These are phyloP conservation scores for Diachrysia chrysitis DNA, from an alignment of 2,888 invertebrate genomes.

Conservation along the genomic window DNA sequence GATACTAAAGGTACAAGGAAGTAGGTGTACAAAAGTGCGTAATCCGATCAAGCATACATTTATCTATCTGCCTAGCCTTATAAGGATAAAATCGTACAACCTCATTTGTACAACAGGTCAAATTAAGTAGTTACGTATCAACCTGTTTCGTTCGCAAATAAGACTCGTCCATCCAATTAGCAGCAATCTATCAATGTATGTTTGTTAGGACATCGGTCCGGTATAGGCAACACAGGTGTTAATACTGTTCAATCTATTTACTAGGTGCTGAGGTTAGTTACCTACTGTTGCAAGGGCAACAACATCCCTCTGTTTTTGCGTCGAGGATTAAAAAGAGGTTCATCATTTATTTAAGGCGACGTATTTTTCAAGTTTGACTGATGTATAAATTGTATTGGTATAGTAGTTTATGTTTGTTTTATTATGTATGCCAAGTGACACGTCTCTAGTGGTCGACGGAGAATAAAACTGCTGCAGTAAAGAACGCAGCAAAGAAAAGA, in stretches of 20 bases:
- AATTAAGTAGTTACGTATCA: slow-evolving; percentile 11
- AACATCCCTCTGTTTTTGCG: no score
- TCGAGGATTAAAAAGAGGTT: no score
- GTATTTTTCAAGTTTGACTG: no score
- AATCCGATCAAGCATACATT: background rate
- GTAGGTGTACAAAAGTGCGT: background rate
- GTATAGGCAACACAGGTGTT: background rate
- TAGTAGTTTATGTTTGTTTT: no score
- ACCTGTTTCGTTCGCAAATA: slow-evolving; percentile 34
- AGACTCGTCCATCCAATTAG: slow-evolving; percentile 38
- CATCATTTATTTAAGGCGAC: no score
- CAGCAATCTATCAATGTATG: slow-evolving; percentile 21
- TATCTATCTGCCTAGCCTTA: background rate
- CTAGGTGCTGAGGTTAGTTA: no score
- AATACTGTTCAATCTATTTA: background rate
- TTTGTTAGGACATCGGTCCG: background rate
- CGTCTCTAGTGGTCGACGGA: no score
- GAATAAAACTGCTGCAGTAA: background rate
- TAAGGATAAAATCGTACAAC: background rate
- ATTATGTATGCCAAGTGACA: no score
- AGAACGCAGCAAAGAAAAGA: background rate
- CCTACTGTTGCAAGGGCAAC: no score
- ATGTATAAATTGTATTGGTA: no score
- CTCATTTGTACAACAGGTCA: background rate
- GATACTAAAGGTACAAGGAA: no score